Evolutionary conservation across 2,797 vertebrate species (phyloP).

Genomic region (Iguana delicatissima): DNA sequence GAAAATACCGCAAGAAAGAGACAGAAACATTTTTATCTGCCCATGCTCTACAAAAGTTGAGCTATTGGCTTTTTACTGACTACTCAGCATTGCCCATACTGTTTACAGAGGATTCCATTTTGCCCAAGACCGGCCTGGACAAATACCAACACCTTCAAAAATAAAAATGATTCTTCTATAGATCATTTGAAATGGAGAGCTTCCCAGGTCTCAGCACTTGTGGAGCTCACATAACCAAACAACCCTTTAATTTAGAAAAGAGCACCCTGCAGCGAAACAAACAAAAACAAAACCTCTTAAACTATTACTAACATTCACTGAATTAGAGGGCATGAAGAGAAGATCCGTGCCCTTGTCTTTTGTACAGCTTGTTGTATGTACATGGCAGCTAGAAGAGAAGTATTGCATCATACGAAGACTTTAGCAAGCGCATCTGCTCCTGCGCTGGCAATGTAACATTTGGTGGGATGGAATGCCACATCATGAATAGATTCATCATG

Average conservation of each 20-base stretch:
- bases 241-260: slow-evolving; percentile 83
- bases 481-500: slow-evolving; percentile 97
- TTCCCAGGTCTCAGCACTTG: slow-evolving; percentile 81
- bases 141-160: slow-evolving; percentile 79
- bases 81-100: slow-evolving; percentile 67
- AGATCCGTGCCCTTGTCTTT: slow-evolving; percentile 69
- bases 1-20: slow-evolving; percentile 70
- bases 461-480: slow-evolving; percentile 97
- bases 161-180: slow-evolving; percentile 79
- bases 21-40: slow-evolving; percentile 64
- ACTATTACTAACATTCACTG: slow-evolving; percentile 81
- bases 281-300: slow-evolving; percentile 51
- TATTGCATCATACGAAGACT: slow-evolving; percentile 96
- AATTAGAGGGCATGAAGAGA: slow-evolving; percentile 75
- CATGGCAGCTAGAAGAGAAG: slow-evolving; percentile 77
- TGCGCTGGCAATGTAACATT: slow-evolving; percentile 98
- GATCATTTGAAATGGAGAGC: slow-evolving; percentile 76
- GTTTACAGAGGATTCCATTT: slow-evolving; percentile 76
- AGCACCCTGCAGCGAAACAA: slow-evolving; percentile 80
- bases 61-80: slow-evolving; percentile 49
- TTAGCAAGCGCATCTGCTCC: slow-evolving; percentile 97
- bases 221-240: slow-evolving; percentile 83
- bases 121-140: slow-evolving; percentile 96
- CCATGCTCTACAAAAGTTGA: slow-evolving; percentile 62
- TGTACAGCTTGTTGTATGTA: slow-evolving; percentile 81